Percentiles rank a stretch among this genome's conserved stretches.
These are phyloP conservation scores for Picathartes gymnocephalus DNA, from an alignment of 2,113 vertebrate genomes.

Conservation along the genomic window DNA sequence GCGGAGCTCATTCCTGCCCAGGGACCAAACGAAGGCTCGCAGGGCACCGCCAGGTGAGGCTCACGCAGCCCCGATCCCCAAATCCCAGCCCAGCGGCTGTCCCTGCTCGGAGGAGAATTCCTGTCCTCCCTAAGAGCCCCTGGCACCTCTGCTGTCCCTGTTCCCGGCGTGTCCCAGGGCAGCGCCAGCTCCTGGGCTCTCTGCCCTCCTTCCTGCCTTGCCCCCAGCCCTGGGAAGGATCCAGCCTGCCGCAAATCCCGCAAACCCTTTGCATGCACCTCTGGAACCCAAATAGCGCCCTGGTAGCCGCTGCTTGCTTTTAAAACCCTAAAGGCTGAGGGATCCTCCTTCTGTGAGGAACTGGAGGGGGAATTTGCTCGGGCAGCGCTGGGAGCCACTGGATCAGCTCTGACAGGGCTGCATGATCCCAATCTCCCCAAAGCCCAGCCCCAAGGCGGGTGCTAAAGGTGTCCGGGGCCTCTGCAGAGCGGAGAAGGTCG, in stretches of 20 bases:
- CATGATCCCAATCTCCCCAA: neutral
- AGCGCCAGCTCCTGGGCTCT: neutral
- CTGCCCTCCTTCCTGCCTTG: neutral
- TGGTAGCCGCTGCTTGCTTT: neutral
- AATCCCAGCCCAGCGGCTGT: neutral
- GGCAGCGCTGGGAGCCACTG: neutral
- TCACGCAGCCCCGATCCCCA: neutral
- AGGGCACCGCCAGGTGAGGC: neutral
- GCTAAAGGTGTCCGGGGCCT: neutral
- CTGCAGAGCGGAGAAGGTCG: neutral
- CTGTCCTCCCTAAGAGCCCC: neutral
- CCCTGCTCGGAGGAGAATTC: neutral
- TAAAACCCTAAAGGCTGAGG: neutral
- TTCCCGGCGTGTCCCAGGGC: no score
- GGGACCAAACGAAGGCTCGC: fast-evolving
- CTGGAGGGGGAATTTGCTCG: neutral
- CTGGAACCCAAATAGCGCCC: neutral
- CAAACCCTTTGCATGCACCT: fast-evolving
- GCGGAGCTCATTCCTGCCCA: fast-evolving
- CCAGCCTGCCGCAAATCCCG: neutral
- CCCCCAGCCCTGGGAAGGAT: neutral
- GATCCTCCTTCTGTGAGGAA: fast-evolving
- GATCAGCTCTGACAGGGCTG: neutral
- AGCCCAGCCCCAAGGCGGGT: neutral
- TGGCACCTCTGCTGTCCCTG: neutral